Evolutionary conservation across 2,888 invertebrate species (phyloP), one percentile per base, ranked within the genome.

Genomic region (Blastobasis lacticolella): DNA sequence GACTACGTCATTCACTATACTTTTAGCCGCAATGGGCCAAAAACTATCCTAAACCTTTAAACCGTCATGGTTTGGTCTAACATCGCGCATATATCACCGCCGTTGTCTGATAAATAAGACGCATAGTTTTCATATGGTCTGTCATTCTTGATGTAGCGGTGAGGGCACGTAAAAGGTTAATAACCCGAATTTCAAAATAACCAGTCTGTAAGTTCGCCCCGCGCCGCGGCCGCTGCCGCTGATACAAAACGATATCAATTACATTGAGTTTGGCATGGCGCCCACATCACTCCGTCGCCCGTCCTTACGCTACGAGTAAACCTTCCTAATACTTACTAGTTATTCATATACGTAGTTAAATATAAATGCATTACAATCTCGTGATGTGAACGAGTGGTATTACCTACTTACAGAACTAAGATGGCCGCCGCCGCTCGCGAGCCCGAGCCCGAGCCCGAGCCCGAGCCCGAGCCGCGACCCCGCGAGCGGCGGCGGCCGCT

Each of bases 341-440:
- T 23, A 23, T 23, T 23, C 23, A 23, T 23, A 57, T 63, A 67
- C 68, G n/a, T 56, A 52, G 53, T 63, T 66, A 70, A 71, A 66
- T 71, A 79, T 83, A 83, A 83, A 83, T 83, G 83, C 83, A 79
- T 69, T 72, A 72, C 63, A 72, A 77, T 74, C 76, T 76, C 78
- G 42, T 69, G 73, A 70, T 67, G 73, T 68, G 60, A 61, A 52
- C 56, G 62, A 54, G 60, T 54, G 57, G 60, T 42, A 44, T 54
- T 49, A 49, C 49, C 46, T 51, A 54, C 47, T 49, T 51, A 49
- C 45, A 42, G 42, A 41, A 48, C 38, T 37, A 10, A 9, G 9
- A 38, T 37, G 37, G 37, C 23, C 45, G 40, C 40, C 40, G 40
- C 40, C 40, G 40, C 9, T 9, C 9, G 40, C 40, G 40, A 9